Conservation (phyloP, 2,113 vertebrate species). For the Loxodonta africana region DNA sequence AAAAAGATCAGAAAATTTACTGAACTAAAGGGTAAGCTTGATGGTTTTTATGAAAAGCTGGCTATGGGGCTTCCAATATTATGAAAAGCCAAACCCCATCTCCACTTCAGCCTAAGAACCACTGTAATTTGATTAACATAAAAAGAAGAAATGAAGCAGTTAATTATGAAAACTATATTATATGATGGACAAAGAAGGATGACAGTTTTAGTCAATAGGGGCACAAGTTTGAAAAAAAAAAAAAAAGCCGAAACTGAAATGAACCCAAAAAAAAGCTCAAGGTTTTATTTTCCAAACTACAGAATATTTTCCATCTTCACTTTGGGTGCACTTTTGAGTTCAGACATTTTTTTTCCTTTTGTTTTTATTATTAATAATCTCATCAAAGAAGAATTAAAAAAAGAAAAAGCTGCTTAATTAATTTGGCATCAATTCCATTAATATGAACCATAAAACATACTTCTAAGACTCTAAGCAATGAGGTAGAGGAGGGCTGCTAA, state of each 20-base stretch:
- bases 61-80: background rate
- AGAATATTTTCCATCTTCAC: conserved; percentile 29
- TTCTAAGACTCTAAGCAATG: conserved; percentile 55
- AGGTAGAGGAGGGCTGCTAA: conserved; percentile 43
- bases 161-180: conserved; percentile 27
- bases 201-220: conserved; percentile 26
- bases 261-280: background rate
- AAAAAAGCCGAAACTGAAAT: background rate
- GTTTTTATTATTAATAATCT: conserved; percentile 69
- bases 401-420: conserved; percentile 30
- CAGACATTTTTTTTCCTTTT: conserved; percentile 27
- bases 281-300: conserved; percentile 1
- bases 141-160: conserved; percentile 45
- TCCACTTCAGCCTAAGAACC: background rate
- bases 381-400: conserved; percentile 46
- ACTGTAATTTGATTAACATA: background rate
- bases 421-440: conserved; percentile 66
- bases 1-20: background rate
- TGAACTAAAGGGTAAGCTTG: background rate
- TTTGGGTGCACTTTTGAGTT: conserved; percentile 48
- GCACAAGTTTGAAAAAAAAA: background rate
- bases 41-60: background rate
- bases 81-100: background rate
- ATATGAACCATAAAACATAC: conserved; percentile 66
- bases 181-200: conserved; percentile 22